These are phyloP conservation scores for Parauchenoglanis ngamensis DNA, from an alignment of 2,797 vertebrate genomes.

Conservation along the genomic window DNA sequence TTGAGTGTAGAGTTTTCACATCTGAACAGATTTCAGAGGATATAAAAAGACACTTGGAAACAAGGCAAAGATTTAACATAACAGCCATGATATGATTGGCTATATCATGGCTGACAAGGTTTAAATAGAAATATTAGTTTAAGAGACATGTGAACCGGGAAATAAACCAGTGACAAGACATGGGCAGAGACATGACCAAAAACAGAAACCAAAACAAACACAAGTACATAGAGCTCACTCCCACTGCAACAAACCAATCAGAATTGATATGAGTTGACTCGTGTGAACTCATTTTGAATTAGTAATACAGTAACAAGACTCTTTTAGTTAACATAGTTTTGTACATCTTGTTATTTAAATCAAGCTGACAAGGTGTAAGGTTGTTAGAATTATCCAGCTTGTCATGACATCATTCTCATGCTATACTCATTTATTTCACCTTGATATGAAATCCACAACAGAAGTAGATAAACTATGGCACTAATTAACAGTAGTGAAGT, in stretches of 20 bases:
- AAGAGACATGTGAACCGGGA: background rate
- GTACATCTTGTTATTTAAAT: background rate
- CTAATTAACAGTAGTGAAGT: background rate
- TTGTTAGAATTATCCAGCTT: background rate
- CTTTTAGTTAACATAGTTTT: background rate
- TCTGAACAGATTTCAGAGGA: background rate
- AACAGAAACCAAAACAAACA: background rate
- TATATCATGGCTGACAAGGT: no score
- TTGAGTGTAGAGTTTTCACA: background rate
- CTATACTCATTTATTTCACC: background rate
- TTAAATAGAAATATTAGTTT: background rate
- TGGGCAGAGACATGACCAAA: background rate
- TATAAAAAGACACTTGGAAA: background rate
- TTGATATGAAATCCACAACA: background rate
- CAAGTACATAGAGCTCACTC: background rate
- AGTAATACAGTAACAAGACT: background rate
- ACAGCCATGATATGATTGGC: background rate
- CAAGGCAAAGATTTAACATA: background rate
- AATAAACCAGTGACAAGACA: background rate
- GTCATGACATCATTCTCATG: background rate
- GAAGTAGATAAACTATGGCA: background rate
- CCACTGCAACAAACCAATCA: background rate
- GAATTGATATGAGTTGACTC: background rate
- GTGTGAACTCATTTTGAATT: background rate
- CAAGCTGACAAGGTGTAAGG: background rate